These are phyloP conservation scores for Bujurquina vittata DNA, from an alignment of 2,113 vertebrate genomes.

Conservation along the genomic window DNA sequence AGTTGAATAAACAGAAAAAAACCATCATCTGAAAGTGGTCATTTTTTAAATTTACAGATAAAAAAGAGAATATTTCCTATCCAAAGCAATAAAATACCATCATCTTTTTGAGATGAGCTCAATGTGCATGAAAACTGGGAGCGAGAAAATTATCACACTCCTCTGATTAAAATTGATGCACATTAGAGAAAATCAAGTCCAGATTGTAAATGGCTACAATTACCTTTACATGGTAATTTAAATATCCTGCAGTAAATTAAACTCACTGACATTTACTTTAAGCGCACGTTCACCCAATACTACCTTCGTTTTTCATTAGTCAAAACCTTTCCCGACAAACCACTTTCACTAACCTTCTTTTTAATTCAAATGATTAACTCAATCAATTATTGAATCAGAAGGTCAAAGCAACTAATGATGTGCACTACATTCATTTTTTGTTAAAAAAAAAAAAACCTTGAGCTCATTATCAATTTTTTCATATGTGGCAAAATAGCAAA, in stretches of 20 bases:
- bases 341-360: neutral
- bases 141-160: neutral
- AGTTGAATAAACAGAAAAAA: neutral
- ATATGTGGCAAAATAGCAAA: neutral
- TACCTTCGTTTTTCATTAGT: neutral
- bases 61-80: neutral
- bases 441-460: neutral
- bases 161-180: slow-evolving; percentile 7
- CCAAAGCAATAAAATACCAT: neutral
- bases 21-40: neutral
- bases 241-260: slow-evolving; percentile 12
- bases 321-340: slow-evolving; percentile 5
- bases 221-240: slow-evolving; percentile 1
- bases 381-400: slow-evolving; percentile 7
- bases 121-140: neutral
- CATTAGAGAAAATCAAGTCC: neutral
- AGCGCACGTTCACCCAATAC: neutral
- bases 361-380: neutral
- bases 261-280: slow-evolving; percentile 18
- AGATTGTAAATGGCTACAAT: slow-evolving; percentile 7
- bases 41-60: neutral
- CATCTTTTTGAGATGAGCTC: neutral
- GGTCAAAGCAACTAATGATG: neutral
- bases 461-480: neutral
- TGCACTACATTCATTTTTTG: neutral